Percentiles rank a stretch among this genome's conserved stretches.
Evolutionary conservation across 2,797 vertebrate genomes (phyloP).

Genomic region (Streptopelia turtur): DNA sequence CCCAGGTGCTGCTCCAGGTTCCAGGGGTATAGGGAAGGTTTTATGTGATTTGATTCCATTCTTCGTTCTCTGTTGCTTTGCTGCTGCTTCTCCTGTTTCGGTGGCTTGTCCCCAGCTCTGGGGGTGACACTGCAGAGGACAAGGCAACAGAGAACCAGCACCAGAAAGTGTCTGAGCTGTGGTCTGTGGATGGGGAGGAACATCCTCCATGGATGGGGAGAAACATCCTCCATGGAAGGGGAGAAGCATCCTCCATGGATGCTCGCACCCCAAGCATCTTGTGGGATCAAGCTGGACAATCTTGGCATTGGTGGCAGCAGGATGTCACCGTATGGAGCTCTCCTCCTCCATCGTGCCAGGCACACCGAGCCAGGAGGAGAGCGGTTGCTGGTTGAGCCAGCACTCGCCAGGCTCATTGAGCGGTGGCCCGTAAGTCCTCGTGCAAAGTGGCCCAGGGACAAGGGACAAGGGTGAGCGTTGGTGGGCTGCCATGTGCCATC

Average conservation of each 20-base stretch:
- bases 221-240: background rate
- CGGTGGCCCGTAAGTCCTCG: rapidly evolving
- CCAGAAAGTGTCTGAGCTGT: rapidly evolving
- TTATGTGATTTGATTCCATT: background rate
- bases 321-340: rapidly evolving
- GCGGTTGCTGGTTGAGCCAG: rapidly evolving
- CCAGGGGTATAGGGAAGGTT: background rate
- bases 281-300: rapidly evolving
- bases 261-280: rapidly evolving
- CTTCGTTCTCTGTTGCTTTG: background rate
- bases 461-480: background rate
- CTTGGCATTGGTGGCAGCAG: background rate
- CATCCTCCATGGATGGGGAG: background rate
- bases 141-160: background rate
- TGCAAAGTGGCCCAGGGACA: rapidly evolving
- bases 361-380: rapidly evolving
- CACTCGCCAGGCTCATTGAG: rapidly evolving
- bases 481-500: background rate
- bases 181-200: background rate
- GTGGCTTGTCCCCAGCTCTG: rapidly evolving
- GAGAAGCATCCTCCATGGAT: background rate
- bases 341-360: background rate
- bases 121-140: background rate
- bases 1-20: background rate
- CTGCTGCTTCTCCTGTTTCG: background rate